Evolutionary conservation across 2,113 vertebrate genomes (phyloP), one percentile per base, ranked within the genome.

Genomic region (Lamprologus tigripictilis): DNA sequence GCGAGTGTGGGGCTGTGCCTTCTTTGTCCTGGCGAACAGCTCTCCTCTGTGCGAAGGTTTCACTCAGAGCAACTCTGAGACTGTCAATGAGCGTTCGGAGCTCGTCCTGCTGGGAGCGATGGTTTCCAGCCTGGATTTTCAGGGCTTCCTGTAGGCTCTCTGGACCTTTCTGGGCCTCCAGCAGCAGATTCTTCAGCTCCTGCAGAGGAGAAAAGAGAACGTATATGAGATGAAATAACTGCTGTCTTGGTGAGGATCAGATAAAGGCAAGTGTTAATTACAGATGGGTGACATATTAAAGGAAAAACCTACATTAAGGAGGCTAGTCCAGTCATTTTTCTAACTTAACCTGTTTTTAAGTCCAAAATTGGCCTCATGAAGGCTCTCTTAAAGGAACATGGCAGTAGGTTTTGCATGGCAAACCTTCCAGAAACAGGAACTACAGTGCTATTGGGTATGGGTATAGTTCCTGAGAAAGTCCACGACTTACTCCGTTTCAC

Each of bases 91-190:
- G 92, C 1, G 94, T 87, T 1, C 88, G 92, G 8, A 99, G 97
- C 88, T 99, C 97, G 14, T 95, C 97, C 90, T 98, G 98, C 94
- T 99, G 98, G 35, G 95, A 86, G 40, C 95, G 96, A 71, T 99
- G 97, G 88, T 95, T 96, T 11, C 96, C 96, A 0, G 97, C 98
- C 91, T 99, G 99, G 49, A 98, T 96, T 45, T 89, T 96, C 82
- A 99, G 98, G 21, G 97, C 98, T 87, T 99, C 98, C 93, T 99
- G 99, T 28, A 99, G 96, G 87, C 96, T 99, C 85, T 96, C 93
- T 1, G 98, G 98, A 54, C 97, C 99, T 85, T 98, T 99, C 92
- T 99, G 98, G 2, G 98, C 98, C 93, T 99, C 98, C 87, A 98
- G 96, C 40, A 99, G 96, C 81, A 99, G 94, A 76, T 85, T 95